These are phyloP conservation scores for Argentina silus DNA, from an alignment of 2,797 vertebrate genomes.

Conservation along the genomic window DNA sequence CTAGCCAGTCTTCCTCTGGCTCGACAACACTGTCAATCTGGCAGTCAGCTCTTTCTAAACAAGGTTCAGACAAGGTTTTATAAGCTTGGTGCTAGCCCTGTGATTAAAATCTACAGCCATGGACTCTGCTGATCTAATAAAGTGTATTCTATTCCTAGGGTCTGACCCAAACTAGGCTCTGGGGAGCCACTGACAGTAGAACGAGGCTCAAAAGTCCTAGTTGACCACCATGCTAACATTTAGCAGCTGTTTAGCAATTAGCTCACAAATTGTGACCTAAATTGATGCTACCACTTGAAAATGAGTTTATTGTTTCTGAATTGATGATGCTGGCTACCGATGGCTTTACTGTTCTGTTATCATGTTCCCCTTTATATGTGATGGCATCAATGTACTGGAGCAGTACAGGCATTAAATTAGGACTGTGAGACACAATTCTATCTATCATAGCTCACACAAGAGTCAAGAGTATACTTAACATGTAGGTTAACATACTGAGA, in stretches of 20 bases:
- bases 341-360: neutral
- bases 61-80: conserved; percentile 32
- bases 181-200: conserved; percentile 38
- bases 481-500: neutral
- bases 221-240: conserved; percentile 41
- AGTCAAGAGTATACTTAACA: neutral
- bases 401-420: too few relatives aligned
- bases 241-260: conserved; percentile 55
- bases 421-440: too few relatives aligned
- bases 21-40: neutral
- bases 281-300: conserved; percentile 48
- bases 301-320: conserved; percentile 35
- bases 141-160: conserved; percentile 41
- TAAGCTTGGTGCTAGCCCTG: conserved; percentile 3
- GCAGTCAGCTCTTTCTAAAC: neutral
- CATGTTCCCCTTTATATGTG: too few relatives aligned
- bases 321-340: conserved; percentile 25
- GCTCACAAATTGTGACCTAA: conserved; percentile 45
- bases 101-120: conserved; percentile 26
- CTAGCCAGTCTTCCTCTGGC: conserved; percentile 14
- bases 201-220: conserved; percentile 38
- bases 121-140: conserved; percentile 37
- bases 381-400: too few relatives aligned
- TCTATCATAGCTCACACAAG: neutral
- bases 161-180: conserved; percentile 45